Evolutionary conservation across 2,888 invertebrate species (phyloP).

Genomic region (Caenorhabditis macrosperma): DNA sequence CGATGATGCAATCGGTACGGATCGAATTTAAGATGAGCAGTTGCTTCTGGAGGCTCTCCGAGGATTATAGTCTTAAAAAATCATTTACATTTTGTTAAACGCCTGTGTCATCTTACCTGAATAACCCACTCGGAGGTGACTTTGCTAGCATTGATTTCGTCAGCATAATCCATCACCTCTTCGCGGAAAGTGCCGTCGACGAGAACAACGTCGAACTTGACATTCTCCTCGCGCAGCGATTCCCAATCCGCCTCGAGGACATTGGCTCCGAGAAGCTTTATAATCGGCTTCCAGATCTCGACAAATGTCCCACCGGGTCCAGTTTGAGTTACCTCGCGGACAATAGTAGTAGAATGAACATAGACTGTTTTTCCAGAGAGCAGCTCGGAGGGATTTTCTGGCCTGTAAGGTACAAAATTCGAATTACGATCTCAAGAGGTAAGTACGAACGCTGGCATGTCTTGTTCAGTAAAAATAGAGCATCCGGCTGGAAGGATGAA

Average conservation of each 20-base stretch:
- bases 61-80: constrained; percentile 51
- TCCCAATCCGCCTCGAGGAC: constrained; percentile 20
- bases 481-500: constrained; percentile 74
- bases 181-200: constrained; percentile 80
- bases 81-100: not conserved
- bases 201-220: constrained; percentile 79
- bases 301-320: constrained; percentile 62
- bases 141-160: constrained; percentile 44
- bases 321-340: constrained; percentile 23
- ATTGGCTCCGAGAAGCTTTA: constrained; percentile 73
- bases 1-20: constrained; percentile 32
- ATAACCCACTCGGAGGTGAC: constrained; percentile 77
- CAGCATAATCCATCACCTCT: constrained; percentile 74
- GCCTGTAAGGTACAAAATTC: constrained; percentile 55
- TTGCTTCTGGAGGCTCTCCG: constrained; percentile 11
- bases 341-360: constrained; percentile 68
- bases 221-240: constrained; percentile 22
- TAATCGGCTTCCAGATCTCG: constrained; percentile 78
- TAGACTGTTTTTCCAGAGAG: constrained; percentile 69
- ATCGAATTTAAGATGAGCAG: constrained; percentile 31
- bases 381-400: constrained; percentile 68
- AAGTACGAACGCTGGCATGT: constrained; percentile 62
- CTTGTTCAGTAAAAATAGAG: constrained; percentile 65
- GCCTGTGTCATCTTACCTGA: constrained; percentile 57
- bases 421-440: not conserved